Conservation (phyloP, 2,888 invertebrate species). For the Sinodicranocentrus sp. region DNA sequence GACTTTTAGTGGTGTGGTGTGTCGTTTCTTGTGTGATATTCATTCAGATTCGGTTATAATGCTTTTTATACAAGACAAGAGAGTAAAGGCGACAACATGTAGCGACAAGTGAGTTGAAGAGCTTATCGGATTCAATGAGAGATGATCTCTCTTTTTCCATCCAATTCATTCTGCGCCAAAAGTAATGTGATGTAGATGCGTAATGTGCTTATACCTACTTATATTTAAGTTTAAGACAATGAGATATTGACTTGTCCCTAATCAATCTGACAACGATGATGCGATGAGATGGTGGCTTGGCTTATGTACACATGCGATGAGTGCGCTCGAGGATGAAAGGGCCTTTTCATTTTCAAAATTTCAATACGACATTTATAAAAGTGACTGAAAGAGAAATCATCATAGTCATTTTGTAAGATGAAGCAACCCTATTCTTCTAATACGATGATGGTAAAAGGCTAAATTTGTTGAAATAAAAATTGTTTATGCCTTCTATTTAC, state of each 20-base stretch:
- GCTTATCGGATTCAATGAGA: slow-evolving; percentile 17
- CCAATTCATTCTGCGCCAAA: slow-evolving; percentile 3
- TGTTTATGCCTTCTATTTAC: no score
- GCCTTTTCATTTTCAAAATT: no score
- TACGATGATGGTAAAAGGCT: no score
- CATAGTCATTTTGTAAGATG: background rate
- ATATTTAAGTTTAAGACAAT: slow-evolving; percentile 1
- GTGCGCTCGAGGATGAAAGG: no score
- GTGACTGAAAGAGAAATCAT: slow-evolving; percentile 12
- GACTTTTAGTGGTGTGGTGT: background rate
- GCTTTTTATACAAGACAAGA: background rate
- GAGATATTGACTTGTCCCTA: slow-evolving; percentile 1
- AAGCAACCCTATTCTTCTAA: background rate
- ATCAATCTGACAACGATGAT: slow-evolving; percentile 11
- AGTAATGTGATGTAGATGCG: background rate
- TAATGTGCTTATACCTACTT: background rate
- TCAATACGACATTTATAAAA: background rate
- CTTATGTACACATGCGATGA: no score
- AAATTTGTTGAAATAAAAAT: no score
- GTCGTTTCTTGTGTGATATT: no score
- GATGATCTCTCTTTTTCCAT: background rate
- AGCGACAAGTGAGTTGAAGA: slow-evolving; percentile 10
- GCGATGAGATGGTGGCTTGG: background rate
- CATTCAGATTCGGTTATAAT: no score
- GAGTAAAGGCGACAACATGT: slow-evolving; percentile 4